These are phyloP conservation scores for Chinchilla lanigera DNA, from an alignment of 2,113 vertebrate species.

Conservation along the genomic window DNA sequence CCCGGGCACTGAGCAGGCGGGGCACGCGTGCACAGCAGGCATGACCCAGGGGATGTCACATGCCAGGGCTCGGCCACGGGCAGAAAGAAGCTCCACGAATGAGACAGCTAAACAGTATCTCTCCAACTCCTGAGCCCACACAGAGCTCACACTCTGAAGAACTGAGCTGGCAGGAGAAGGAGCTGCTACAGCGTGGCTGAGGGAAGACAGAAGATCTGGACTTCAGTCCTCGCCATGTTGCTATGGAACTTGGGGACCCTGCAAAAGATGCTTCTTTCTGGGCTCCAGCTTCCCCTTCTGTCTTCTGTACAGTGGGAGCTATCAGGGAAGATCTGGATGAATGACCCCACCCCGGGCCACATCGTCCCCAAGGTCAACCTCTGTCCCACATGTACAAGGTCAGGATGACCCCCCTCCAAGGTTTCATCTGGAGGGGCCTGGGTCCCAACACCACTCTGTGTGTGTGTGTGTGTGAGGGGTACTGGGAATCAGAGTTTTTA, in stretches of 20 bases:
- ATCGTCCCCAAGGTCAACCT: rapidly evolving
- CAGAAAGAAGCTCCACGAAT: neutral
- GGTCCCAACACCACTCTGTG: neutral
- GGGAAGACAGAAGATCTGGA: neutral
- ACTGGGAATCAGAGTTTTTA: neutral
- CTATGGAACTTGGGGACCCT: neutral
- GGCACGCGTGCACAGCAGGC: neutral
- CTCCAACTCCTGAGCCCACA: no score
- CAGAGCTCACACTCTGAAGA: neutral
- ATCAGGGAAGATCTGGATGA: no score
- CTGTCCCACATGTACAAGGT: neutral
- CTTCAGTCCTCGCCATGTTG: neutral
- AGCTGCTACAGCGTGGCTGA: neutral
- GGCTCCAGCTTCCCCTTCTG: neutral
- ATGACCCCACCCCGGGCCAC: neutral
- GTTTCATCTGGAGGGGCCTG: rapidly evolving
- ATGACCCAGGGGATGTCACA: neutral
- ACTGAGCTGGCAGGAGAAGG: neutral
- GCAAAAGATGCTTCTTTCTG: neutral
- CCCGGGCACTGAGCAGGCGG: neutral
- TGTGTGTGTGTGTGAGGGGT: neutral
- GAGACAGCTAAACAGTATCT: neutral
- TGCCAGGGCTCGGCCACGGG: neutral
- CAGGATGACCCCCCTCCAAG: neutral
- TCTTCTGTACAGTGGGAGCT: neutral